phyloP scores from a whole-genome alignment of 1,140 invertebrate species.

The Dufourea novaeangliae region DNA sequence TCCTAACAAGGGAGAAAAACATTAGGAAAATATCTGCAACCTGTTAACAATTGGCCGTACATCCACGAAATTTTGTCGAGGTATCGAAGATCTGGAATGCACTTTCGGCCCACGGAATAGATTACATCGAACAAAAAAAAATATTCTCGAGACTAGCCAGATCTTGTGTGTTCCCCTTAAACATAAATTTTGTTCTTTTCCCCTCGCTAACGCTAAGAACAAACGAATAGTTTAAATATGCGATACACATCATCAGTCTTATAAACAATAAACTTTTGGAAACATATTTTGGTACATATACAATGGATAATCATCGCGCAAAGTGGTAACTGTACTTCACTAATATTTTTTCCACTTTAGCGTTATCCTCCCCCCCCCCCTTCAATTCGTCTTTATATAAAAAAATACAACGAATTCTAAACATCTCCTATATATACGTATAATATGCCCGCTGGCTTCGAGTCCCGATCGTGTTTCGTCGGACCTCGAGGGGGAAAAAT shows the following conservation, averaged over 20 bases:
- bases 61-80: background rate
- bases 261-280: constrained; percentile 56
- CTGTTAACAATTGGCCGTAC: constrained; percentile 11
- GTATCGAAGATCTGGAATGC: background rate
- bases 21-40: constrained; percentile 60
- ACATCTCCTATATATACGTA: constrained; percentile 42
- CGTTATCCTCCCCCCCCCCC: no score
- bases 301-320: constrained; percentile 20
- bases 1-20: constrained; percentile 53
- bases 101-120: no score
- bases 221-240: constrained; percentile 46
- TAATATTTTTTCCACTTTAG: constrained; percentile 47
- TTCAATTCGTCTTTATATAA: constrained; percentile 34
- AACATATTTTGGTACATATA: constrained; percentile 52
- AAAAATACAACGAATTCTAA: constrained; percentile 53
- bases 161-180: constrained; percentile 23
- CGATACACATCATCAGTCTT: constrained; percentile 51
- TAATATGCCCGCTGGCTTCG: constrained; percentile 19
- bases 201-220: constrained; percentile 13
- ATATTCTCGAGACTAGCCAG: background rate
- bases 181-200: constrained; percentile 10
- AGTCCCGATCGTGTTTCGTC: constrained; percentile 29
- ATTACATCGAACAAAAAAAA: background rate
- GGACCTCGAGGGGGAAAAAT: constrained; percentile 4
- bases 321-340: constrained; percentile 44